These are phyloP conservation scores for Drosophila eugracilis DNA, from an alignment of 1,140 invertebrate genomes.

Conservation along the genomic window DNA sequence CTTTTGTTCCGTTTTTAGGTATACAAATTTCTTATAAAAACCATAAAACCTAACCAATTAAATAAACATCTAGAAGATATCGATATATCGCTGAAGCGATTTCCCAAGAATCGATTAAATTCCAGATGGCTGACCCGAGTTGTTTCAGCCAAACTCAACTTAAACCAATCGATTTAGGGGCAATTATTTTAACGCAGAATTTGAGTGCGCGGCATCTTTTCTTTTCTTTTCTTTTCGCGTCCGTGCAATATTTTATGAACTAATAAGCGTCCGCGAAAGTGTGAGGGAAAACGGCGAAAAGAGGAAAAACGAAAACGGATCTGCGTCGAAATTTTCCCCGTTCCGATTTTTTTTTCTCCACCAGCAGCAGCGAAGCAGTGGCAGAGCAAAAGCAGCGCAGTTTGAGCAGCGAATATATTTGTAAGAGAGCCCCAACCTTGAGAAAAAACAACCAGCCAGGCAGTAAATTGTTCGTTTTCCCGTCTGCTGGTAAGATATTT, in stretches of 20 bases:
- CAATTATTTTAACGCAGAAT: too few species aligned
- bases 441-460: slow-evolving; percentile 76
- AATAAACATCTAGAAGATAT: too few species aligned
- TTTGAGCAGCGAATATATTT: slow-evolving; percentile 46
- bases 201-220: too few species aligned
- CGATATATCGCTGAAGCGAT: too few species aligned
- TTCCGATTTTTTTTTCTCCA: slow-evolving; percentile 68
- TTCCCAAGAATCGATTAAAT: too few species aligned
- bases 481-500: slow-evolving; percentile 58
- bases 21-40: too few species aligned
- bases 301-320: slow-evolving; percentile 29
- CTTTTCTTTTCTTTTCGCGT: too few species aligned
- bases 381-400: slow-evolving; percentile 22
- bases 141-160: too few species aligned
- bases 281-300: neutral
- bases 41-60: too few species aligned
- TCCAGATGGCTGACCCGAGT: too few species aligned
- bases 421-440: slow-evolving; percentile 72
- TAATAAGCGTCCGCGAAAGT: slow-evolving; percentile 3
- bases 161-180: too few species aligned
- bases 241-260: slow-evolving; percentile 19
- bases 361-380: slow-evolving; percentile 26
- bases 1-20: slow-evolving; percentile 73
- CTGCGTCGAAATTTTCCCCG: slow-evolving; percentile 58
- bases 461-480: slow-evolving; percentile 64